These are phyloP conservation scores for Peromyscus polionotus DNA, from an alignment of 2,113 vertebrate species.

Conservation along the genomic window DNA sequence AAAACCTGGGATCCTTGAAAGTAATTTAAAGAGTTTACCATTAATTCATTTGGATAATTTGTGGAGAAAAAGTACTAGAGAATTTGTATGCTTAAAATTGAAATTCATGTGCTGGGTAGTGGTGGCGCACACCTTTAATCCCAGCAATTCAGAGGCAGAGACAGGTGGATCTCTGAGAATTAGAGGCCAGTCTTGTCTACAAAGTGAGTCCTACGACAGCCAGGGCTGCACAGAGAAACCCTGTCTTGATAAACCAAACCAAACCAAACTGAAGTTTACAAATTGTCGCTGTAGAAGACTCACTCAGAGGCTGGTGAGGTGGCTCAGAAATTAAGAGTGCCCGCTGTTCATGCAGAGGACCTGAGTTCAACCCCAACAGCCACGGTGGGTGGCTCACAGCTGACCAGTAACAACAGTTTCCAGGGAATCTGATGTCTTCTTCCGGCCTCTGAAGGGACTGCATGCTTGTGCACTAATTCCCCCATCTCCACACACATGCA, in stretches of 20 bases:
- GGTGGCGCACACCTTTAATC: not conserved
- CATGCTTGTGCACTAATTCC: too few species aligned
- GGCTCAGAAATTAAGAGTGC: not conserved
- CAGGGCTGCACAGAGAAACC: not conserved
- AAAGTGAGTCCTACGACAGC: not conserved
- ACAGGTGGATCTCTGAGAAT: not conserved
- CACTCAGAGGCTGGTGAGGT: not conserved
- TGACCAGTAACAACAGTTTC: not conserved
- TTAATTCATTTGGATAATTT: slow-evolving; percentile 27
- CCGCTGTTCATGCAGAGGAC: not conserved
- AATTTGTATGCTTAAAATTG: not conserved
- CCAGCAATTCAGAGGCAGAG: not conserved
- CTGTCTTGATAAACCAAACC: not conserved
- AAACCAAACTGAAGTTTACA: slow-evolving; percentile 17
- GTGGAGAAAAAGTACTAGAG: not conserved
- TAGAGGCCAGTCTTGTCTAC: not conserved
- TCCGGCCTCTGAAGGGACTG: not conserved
- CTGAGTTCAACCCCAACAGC: not conserved
- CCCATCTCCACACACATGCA: too few species aligned
- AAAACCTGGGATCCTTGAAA: not conserved
- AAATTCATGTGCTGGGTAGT: not conserved
- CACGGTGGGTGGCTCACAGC: not conserved
- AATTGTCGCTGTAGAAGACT: not conserved
- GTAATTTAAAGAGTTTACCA: not conserved
- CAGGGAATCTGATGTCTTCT: not conserved